Evolutionary conservation across 2,888 invertebrate species (phyloP).

Genomic region (Acanthococcus lagerstroemiae): DNA sequence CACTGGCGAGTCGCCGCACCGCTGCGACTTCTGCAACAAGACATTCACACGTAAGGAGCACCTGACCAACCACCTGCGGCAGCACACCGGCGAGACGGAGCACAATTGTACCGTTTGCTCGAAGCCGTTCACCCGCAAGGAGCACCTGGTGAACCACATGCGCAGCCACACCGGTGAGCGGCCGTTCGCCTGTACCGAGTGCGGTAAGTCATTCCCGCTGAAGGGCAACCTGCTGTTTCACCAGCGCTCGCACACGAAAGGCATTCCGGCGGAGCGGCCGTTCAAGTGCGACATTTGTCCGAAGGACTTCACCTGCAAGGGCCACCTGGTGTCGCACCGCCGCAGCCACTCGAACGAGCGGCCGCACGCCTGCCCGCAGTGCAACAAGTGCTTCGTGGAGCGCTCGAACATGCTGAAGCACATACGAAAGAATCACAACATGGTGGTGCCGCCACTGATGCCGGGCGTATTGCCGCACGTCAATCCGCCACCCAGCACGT

Average conservation of each 20-base stretch:
- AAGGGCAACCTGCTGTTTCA: conserved; percentile 76
- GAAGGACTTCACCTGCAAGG: conserved; percentile 69
- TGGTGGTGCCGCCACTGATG: conserved; percentile 19
- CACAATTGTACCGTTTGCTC: conserved; percentile 61
- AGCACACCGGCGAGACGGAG: conserved; percentile 53
- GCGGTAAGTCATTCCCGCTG: conserved; percentile 57
- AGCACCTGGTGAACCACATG: conserved; percentile 63
- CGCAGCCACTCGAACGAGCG: conserved; percentile 52
- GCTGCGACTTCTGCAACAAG: conserved; percentile 75
- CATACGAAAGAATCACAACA: conserved; percentile 52
- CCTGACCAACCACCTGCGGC: conserved; percentile 72
- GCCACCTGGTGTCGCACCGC: conserved; percentile 72
- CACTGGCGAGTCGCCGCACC: conserved; percentile 47
- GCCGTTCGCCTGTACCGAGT: conserved; percentile 53
- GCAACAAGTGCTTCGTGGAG: conserved; percentile 70
- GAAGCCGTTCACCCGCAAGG: conserved; percentile 61
- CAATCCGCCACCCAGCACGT: neutral
- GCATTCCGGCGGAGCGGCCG: conserved; percentile 52
- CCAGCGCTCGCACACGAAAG: conserved; percentile 58
- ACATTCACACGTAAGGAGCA: conserved; percentile 80
- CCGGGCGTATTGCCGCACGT: conserved; percentile 3
- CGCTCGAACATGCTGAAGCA: conserved; percentile 68
- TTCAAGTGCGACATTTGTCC: conserved; percentile 48
- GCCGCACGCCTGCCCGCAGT: conserved; percentile 54
- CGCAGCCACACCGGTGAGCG: conserved; percentile 64